Evolutionary conservation across 2,113 vertebrate genomes (phyloP).

Genomic region (Crotalus horridus): DNA sequence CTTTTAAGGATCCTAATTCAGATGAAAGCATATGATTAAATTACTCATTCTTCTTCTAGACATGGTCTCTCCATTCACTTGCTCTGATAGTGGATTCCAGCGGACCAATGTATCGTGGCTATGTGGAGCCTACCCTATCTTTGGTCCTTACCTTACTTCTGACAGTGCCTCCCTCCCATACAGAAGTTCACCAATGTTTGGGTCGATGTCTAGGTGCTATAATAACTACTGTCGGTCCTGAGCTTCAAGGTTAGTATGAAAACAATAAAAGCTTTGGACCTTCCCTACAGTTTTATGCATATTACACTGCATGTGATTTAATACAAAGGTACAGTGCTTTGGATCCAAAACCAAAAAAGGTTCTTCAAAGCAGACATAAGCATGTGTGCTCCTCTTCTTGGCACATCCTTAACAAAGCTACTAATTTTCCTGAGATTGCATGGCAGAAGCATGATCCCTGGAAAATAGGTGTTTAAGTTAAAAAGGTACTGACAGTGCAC

Average conservation of each 20-base stretch:
- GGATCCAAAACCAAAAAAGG: neutral
- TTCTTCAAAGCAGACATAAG: neutral
- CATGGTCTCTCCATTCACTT: slow-evolving; percentile 96
- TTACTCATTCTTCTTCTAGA: slow-evolving; percentile 69
- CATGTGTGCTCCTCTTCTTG: neutral
- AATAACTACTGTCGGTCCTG: slow-evolving; percentile 97
- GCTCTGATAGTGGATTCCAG: slow-evolving; percentile 98
- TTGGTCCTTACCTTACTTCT: slow-evolving; percentile 93
- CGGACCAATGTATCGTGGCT: slow-evolving; percentile 97
- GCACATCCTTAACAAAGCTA: neutral
- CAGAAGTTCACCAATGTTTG: slow-evolving; percentile 96
- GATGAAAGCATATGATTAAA: neutral
- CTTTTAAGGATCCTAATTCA: neutral
- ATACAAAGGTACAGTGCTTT: neutral
- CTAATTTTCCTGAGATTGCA: neutral
- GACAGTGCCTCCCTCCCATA: slow-evolving; percentile 94
- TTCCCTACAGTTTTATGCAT: neutral
- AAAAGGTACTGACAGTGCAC: neutral
- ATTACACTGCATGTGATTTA: neutral
- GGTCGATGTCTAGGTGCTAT: slow-evolving; percentile 95
- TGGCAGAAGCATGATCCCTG: neutral
- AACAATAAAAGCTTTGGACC: neutral
- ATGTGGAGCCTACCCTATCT: slow-evolving; percentile 94
- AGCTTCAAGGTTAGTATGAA: slow-evolving; percentile 85
- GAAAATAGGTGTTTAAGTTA: neutral